Evolutionary conservation across 2,888 invertebrate genomes (phyloP).

Genomic region (Diachrysia chrysitis): DNA sequence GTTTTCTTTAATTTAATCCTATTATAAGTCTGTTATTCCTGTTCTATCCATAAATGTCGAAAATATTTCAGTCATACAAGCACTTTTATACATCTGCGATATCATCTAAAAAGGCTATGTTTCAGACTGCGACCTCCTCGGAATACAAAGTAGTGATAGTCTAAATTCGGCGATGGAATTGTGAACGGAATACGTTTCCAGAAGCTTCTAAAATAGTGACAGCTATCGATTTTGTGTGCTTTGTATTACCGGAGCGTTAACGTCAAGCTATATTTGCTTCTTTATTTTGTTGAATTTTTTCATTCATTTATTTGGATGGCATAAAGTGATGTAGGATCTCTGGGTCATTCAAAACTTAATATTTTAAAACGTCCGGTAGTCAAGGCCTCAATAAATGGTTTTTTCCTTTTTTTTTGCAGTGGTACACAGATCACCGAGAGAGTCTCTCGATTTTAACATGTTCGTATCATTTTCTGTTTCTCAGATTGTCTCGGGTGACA

Average conservation of each 20-base stretch:
- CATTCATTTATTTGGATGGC: no score
- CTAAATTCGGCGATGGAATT: slow-evolving; percentile 45
- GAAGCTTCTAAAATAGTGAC: slow-evolving; percentile 51
- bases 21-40: slow-evolving; percentile 6
- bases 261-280: neutral
- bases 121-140: slow-evolving; percentile 12
- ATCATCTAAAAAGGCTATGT: slow-evolving; percentile 26
- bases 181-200: slow-evolving; percentile 46
- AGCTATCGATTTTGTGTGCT: slow-evolving; percentile 45
- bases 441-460: slow-evolving; percentile 38
- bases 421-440: no score
- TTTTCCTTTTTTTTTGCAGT: neutral
- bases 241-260: slow-evolving; percentile 19
- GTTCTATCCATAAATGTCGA: slow-evolving; percentile 36
- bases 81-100: slow-evolving; percentile 15
- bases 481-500: slow-evolving; percentile 70
- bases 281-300: neutral
- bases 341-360: no score
- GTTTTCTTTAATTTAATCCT: neutral
- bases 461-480: slow-evolving; percentile 49
- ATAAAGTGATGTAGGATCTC: no score
- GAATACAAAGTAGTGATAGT: slow-evolving; percentile 45
- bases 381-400: no score
- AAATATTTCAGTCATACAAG: slow-evolving; percentile 10
- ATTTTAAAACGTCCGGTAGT: no score